phyloP scores from a whole-genome alignment of 2,888 invertebrate species.

The Thumatha senex region DNA sequence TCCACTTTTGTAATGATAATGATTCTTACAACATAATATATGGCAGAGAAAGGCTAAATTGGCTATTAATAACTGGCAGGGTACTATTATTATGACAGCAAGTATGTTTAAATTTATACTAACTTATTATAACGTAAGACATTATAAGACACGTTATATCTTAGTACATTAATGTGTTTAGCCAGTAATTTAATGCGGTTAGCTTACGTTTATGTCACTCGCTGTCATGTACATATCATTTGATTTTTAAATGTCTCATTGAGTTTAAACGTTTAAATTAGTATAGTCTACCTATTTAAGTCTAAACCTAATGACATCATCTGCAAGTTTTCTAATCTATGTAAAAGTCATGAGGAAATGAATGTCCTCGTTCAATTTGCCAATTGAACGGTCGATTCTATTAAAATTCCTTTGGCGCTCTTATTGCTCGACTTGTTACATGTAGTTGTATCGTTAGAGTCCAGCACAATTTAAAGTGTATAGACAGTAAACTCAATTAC shows the following conservation, averaged over 20 bases:
- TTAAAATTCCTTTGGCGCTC: constrained; percentile 35
- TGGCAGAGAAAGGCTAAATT: constrained; percentile 9
- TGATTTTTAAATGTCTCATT: constrained; percentile 16
- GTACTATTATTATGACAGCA: constrained; percentile 16
- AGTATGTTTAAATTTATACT: constrained; percentile 14
- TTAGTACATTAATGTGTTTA: constrained; percentile 24
- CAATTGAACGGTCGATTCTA: constrained; percentile 32
- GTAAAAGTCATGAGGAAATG: constrained; percentile 21
- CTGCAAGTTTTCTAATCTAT: constrained; percentile 28
- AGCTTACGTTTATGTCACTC: constrained; percentile 16
- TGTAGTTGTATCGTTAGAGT: constrained; percentile 11
- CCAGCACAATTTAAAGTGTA: constrained; percentile 4
- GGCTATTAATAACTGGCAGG: constrained; percentile 3
- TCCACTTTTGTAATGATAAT: constrained; percentile 33
- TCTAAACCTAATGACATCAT: constrained; percentile 26
- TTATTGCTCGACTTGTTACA: constrained; percentile 7
- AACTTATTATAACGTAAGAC: constrained; percentile 15
- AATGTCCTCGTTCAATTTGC: constrained; percentile 20
- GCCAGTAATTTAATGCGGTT: too few relatives aligned
- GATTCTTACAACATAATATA: constrained; percentile 20
- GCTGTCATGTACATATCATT: constrained; percentile 13
- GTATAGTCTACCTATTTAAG: constrained; percentile 17
- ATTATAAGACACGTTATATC: constrained; percentile 9
- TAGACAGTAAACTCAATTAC: constrained; percentile 6
- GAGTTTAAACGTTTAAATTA: too few relatives aligned